Conservation (phyloP, 2,797 vertebrate species). For the Lindbergichthys nudifrons region DNA sequence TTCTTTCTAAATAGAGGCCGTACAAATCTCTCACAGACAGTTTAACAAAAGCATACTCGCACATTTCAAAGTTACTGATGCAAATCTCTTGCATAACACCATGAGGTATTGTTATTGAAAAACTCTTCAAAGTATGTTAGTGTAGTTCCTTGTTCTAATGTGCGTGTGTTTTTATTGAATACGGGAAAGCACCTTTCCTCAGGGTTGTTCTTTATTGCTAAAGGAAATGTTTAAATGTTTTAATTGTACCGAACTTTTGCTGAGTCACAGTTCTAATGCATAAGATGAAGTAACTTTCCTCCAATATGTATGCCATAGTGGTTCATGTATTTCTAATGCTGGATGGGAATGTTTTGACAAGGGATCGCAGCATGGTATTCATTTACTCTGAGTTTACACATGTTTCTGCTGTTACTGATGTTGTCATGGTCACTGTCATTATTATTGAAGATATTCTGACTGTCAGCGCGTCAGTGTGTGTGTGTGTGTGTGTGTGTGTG, state of each 20-base stretch:
- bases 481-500: slow-evolving; percentile 1
- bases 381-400: background rate
- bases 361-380: background rate
- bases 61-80: slow-evolving; percentile 1
- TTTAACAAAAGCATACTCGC: slow-evolving; percentile 1
- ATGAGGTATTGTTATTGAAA: background rate
- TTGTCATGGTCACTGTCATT: background rate
- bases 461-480: background rate
- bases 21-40: slow-evolving; percentile 1
- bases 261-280: background rate
- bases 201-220: background rate
- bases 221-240: background rate
- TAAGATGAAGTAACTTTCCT: background rate
- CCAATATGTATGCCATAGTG: background rate
- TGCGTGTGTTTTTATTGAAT: background rate
- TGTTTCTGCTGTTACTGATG: background rate
- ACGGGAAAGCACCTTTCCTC: background rate
- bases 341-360: background rate
- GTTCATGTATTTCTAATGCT: slow-evolving; percentile 2
- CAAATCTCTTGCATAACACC: background rate
- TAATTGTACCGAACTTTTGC: background rate
- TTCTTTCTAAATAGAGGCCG: background rate
- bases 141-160: slow-evolving; percentile 9
- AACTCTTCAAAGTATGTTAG: slow-evolving; percentile 1
- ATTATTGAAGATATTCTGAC: background rate